Evolutionary conservation across 2,797 vertebrate species (phyloP), one percentile per base, ranked within the genome.

Genomic region (Sylvia borin): DNA sequence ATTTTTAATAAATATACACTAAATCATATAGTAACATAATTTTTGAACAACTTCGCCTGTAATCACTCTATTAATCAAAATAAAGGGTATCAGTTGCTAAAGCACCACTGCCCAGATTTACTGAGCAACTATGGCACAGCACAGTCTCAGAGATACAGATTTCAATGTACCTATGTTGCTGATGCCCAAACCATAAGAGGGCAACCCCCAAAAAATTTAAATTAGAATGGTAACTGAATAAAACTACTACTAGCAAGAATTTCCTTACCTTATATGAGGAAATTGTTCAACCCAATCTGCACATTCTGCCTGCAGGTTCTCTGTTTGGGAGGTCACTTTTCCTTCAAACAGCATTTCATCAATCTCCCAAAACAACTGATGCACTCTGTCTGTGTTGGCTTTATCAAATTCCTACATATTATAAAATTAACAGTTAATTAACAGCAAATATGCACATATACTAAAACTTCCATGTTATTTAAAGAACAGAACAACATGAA

Each of bases 291-390:
- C 97, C 98, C 98, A 99, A 61, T 98, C 98, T 29, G 95, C 80
- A 95, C 98, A 98, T 94, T 99, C 98, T 16, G 83, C 92, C 95
- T 96, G 90, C 7, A 99, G 96, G 47, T 95, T 97, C 95, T 98
- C 95, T 11, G 97, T 98, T 61, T 98, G 97, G 66, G 97, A 92
- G 61, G 96, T 98, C 50, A 98, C 95, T 91, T 97, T 98, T 50
- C 98, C 98, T 97, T 99, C 98, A 95, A 99, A 99, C 34, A 99
- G 90, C 97, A 98, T 97, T 97, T 99, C 98, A 75, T 98, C 98
- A 19, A 98, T 98, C 79, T 98, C 98, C 96, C 96, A 97, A 80
- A 99, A 98, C 60, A 98, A 97, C 87, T 98, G 98, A 64, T 97
- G 97, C 6, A 99, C 98, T 82, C 93, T 98, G 88, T 98, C 97